Evolutionary conservation across 2,888 invertebrate species (phyloP).

Genomic region (Sisyra terminalis): DNA sequence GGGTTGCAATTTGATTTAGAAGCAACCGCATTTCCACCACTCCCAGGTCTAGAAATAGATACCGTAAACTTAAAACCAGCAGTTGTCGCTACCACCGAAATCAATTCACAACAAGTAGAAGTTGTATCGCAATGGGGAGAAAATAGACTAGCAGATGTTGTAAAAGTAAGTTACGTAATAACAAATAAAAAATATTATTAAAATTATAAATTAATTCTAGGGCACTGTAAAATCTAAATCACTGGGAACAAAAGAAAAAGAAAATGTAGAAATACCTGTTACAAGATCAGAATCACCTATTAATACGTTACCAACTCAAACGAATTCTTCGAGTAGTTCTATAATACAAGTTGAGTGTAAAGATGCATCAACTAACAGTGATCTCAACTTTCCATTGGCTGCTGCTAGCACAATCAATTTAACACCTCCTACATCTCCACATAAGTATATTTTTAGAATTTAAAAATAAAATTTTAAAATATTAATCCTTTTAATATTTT

Average conservation of each 20-base stretch:
- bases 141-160: slow-evolving; percentile 61
- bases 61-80: slow-evolving; percentile 20
- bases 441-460: slow-evolving; percentile 30
- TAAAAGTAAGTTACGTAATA: slow-evolving; percentile 28
- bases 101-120: slow-evolving; percentile 18
- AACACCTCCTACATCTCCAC: slow-evolving; percentile 39
- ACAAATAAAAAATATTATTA: not conserved
- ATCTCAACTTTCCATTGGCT: slow-evolving; percentile 20
- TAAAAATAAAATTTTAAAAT: not conserved
- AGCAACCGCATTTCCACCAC: slow-evolving; percentile 62
- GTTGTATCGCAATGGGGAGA: slow-evolving; percentile 26
- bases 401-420: slow-evolving; percentile 29
- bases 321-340: slow-evolving; percentile 3
- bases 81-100: slow-evolving; percentile 15
- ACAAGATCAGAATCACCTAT: not conserved
- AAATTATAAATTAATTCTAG: slow-evolving; percentile 5
- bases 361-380: slow-evolving; percentile 20
- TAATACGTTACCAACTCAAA: slow-evolving; percentile 13
- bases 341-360: slow-evolving; percentile 17
- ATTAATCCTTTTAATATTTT: slow-evolving; percentile 4
- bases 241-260: slow-evolving; percentile 1
- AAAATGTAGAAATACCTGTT: not conserved
- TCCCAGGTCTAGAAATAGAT: slow-evolving; percentile 42
- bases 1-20: slow-evolving; percentile 60
- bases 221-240: slow-evolving; percentile 4